A percentile compares a stretch with the other conserved stretches of the same genome.
Conservation (phyloP, 2,888 invertebrate species). For the Drosophila ustulata region DNA sequence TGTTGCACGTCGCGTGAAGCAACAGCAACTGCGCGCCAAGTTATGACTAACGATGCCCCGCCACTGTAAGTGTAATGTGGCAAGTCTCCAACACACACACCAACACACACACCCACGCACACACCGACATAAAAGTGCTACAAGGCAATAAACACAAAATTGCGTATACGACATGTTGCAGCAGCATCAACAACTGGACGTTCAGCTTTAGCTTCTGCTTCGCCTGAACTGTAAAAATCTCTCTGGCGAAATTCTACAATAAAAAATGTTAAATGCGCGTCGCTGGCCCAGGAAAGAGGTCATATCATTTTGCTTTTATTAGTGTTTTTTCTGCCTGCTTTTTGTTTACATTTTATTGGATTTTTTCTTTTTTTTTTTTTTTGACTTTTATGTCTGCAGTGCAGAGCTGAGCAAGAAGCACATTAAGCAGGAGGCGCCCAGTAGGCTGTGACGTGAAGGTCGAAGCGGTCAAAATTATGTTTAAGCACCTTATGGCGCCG, state of each 20-base stretch:
- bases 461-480: constrained; percentile 61
- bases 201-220: constrained; percentile 1
- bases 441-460: constrained; percentile 52
- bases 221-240: constrained; percentile 55
- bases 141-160: constrained; percentile 70
- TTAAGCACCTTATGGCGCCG: constrained; percentile 57
- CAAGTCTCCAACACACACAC: constrained; percentile 18
- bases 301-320: constrained; percentile 70
- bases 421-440: constrained; percentile 50
- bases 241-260: constrained; percentile 54
- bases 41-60: constrained; percentile 43
- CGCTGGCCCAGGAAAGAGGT: constrained; percentile 56
- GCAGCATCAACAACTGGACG: constrained; percentile 46
- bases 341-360: constrained; percentile 66
- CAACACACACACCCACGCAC: constrained; percentile 1
- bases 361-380: constrained; percentile 23
- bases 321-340: constrained; percentile 49
- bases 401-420: constrained; percentile 23
- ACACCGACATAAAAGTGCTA: constrained; percentile 55
- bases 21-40: constrained; percentile 51
- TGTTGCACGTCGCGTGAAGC: constrained; percentile 32
- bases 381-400: constrained; percentile 59
- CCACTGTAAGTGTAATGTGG: constrained; percentile 27
- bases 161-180: constrained; percentile 72
- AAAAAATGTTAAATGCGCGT: constrained; percentile 58